Conservation (phyloP, 2,113 vertebrate species). For the Engraulis encrasicolus region DNA sequence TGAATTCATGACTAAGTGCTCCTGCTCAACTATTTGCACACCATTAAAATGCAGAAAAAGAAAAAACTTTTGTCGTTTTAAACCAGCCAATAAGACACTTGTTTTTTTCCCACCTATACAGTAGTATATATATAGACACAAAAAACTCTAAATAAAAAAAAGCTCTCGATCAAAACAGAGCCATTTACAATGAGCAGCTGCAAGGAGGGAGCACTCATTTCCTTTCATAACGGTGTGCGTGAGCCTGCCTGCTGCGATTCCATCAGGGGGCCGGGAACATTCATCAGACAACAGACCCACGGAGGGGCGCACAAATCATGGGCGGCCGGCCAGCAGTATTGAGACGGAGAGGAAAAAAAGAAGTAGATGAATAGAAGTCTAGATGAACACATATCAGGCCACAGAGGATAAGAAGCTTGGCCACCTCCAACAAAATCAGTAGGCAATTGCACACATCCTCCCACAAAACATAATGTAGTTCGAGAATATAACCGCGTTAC, state of each 20-base stretch:
- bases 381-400: not conserved
- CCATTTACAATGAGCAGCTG: not conserved
- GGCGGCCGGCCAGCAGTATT: not conserved
- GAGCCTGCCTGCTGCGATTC: not conserved
- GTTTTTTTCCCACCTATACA: not conserved
- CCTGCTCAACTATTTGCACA: constrained; percentile 5
- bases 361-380: not conserved
- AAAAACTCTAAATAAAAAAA: not conserved
- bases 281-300: not conserved
- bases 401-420: not conserved
- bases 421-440: not conserved
- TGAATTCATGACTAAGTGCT: constrained; percentile 37
- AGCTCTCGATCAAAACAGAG: not conserved
- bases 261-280: not conserved
- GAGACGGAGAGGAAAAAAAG: no score
- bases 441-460: not conserved
- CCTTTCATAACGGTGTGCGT: not conserved
- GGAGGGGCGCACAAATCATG: not conserved
- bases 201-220: not conserved
- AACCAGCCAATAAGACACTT: not conserved
- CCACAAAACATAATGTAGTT: not conserved
- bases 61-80: no score
- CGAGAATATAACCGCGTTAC: not conserved
- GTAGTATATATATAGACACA: not conserved
- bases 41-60: not conserved